These are phyloP conservation scores for Fregetta grallaria DNA, from an alignment of 2,113 vertebrate species.

Conservation along the genomic window DNA sequence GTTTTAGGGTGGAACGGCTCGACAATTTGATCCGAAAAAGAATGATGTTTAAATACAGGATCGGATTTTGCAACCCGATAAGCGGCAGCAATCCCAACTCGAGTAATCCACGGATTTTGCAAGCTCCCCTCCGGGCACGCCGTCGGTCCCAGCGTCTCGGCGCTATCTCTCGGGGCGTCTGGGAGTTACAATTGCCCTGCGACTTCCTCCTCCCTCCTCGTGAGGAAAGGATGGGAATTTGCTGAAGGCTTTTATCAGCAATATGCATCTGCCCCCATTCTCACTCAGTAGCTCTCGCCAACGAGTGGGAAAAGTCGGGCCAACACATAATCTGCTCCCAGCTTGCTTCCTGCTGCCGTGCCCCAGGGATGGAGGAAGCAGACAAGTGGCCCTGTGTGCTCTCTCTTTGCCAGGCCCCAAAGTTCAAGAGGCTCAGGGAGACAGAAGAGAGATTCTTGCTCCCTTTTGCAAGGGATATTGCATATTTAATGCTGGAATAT, in stretches of 20 bases:
- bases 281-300: conserved; percentile 6
- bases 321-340: conserved; percentile 52
- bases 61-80: background rate
- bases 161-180: background rate
- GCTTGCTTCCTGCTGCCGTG: conserved; percentile 46
- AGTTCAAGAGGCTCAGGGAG: conserved; percentile 30
- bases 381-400: conserved; percentile 38
- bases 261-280: conserved; percentile 54
- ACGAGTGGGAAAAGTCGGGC: conserved; percentile 57
- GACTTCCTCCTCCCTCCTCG: conserved; percentile 47
- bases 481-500: background rate
- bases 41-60: accelerated
- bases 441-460: background rate
- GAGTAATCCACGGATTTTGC: background rate
- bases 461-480: background rate
- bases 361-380: conserved; percentile 62
- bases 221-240: conserved; percentile 54
- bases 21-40: background rate
- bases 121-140: background rate
- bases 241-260: conserved; percentile 58
- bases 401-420: conserved; percentile 13
- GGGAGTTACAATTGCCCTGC: background rate
- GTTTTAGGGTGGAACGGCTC: background rate
- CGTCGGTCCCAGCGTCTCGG: accelerated
- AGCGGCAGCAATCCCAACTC: background rate